Base-by-base conservation (phyloP, 2,797 vertebrate species). In the Sylvilagus floridanus region DNA sequence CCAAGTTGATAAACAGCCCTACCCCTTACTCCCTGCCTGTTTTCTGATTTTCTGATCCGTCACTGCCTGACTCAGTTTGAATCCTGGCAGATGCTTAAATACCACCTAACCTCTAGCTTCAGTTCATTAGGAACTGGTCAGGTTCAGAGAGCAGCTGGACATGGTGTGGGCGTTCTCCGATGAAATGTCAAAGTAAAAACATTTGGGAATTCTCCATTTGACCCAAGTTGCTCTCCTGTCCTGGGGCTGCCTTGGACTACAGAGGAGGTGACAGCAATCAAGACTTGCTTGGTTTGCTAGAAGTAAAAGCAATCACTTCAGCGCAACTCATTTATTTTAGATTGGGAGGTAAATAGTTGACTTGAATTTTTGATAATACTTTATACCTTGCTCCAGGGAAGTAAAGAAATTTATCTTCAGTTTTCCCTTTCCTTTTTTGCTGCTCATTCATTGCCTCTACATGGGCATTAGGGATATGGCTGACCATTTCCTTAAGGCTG, bases 401-500 rank as follows among this genome's bases (percentile, higher is more conserved):
- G 62, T 16, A 35, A 81, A 84, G 54, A 88, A 28, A 73, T 1
- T 57, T 47, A 75, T 71, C 35, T 62, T 28, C 0, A 16, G 32
- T 73, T 32, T 66, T 73, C 81, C 35, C 28, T 50, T 3, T 82
- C 11, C 17, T 84, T 95, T 95, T 66, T 85, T 72, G 37, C 68
- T 72, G 65, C 69, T n/a, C 71, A 32, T 52, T 85, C 66, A 78
- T 88, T 86, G 47, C 57, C 26, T 95, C 47, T 68, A 9, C 5
- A 7, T 57, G 52, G 91, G 73, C 65, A 42, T 47, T 52, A 71
- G 83, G 37, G 47, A 71, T 63, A 86, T 9, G n/a, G 66, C 65
- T 93, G 85, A 30, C 4, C 50, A 79, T 65, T 95, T 96, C 79
- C 73, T 57, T 91, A 85, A 96, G 88, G 57, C 73, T 85, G 32